Evolutionary conservation across 2,888 invertebrate species (phyloP).

Genomic region (Formica aserva): DNA sequence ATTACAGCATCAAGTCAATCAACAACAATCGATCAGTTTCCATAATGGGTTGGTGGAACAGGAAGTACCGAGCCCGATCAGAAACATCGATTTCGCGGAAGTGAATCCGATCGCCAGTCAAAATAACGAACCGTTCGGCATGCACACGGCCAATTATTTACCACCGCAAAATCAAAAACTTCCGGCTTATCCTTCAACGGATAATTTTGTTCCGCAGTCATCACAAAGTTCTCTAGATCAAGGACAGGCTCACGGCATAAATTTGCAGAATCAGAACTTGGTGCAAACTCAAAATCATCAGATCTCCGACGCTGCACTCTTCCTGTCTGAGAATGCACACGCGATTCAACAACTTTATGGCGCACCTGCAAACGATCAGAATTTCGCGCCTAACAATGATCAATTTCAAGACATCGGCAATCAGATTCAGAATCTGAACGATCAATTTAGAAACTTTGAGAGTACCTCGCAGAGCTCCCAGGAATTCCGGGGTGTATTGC

Average conservation of each 20-base stretch:
- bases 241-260: not conserved
- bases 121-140: constrained; percentile 81
- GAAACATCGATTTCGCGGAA: constrained; percentile 75
- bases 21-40: constrained; percentile 56
- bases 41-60: constrained; percentile 68
- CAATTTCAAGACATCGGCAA: constrained; percentile 66
- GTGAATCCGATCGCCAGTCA: constrained; percentile 82
- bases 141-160: constrained; percentile 81
- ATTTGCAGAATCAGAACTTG: constrained; percentile 67
- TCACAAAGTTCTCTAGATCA: constrained; percentile 31
- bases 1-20: constrained; percentile 60
- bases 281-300: constrained; percentile 70
- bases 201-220: constrained; percentile 54
- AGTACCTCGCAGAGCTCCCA: constrained; percentile 57
- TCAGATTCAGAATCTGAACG: constrained; percentile 66
- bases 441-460: constrained; percentile 63
- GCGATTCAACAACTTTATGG: constrained; percentile 83
- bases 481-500: constrained; percentile 70
- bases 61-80: constrained; percentile 77
- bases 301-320: constrained; percentile 82
- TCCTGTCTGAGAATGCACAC: constrained; percentile 82
- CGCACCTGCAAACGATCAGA: constrained; percentile 77
- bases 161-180: constrained; percentile 83
- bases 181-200: constrained; percentile 70
- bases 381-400: constrained; percentile 79